These are phyloP conservation scores for Phalanger gymnotis DNA, from an alignment of 2,797 vertebrate genomes.

Conservation along the genomic window DNA sequence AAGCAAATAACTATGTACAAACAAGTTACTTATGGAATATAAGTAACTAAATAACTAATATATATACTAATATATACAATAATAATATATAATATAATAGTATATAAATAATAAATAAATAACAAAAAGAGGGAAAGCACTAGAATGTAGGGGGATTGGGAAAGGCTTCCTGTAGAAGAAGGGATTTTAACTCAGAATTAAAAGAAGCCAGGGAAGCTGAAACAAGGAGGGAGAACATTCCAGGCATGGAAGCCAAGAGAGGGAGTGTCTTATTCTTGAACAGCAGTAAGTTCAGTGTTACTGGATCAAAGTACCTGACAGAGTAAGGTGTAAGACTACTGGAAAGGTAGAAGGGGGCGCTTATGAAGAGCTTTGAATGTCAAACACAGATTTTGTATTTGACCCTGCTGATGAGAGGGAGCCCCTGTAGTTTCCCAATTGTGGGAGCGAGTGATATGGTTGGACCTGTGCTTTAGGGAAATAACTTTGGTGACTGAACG, in stretches of 20 bases:
- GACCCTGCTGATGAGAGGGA: background rate
- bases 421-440: background rate
- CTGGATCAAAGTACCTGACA: background rate
- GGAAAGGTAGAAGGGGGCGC: too few relatives aligned
- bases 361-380: too few relatives aligned
- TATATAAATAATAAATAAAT: too few relatives aligned
- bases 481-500: too few relatives aligned
- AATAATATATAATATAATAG: too few relatives aligned
- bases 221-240: background rate
- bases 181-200: background rate
- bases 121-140: background rate
- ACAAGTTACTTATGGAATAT: background rate
- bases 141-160: background rate
- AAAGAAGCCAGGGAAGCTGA: background rate
- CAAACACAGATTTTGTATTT: background rate
- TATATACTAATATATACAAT: too few relatives aligned
- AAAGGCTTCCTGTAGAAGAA: background rate
- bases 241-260: background rate
- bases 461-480: background rate
- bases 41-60: too few relatives aligned
- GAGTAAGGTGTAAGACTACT: background rate
- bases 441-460: background rate
- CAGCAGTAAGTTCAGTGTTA: background rate
- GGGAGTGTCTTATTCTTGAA: background rate
- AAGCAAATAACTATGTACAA: background rate